A percentile compares a stretch with the other conserved stretches of the same genome.
phyloP scores from a whole-genome alignment of 2,888 invertebrate genomes.

The Athalia circularis region DNA sequence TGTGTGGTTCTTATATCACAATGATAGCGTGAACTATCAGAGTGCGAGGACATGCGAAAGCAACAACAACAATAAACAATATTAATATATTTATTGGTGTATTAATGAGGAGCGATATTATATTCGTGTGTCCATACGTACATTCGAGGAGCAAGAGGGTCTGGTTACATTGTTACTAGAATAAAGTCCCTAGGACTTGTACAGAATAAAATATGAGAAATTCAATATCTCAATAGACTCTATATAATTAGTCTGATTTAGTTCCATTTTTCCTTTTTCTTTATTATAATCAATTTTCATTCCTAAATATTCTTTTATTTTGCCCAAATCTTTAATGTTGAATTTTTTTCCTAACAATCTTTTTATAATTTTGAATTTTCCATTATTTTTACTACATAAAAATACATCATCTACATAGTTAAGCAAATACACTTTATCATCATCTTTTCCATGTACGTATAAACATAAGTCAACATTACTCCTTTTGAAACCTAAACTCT shows the following conservation, averaged over 20 bases:
- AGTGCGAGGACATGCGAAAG: no score
- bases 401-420: constrained; percentile 52
- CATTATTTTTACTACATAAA: constrained; percentile 59
- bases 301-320: constrained; percentile 63
- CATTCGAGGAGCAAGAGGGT: no score
- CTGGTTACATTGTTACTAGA: no score
- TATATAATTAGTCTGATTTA: constrained; percentile 59
- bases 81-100: no score
- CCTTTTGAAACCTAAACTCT: constrained; percentile 12
- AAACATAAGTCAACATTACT: constrained; percentile 13
- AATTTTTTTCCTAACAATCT: neutral
- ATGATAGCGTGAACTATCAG: no score
- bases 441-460: constrained; percentile 20
- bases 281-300: constrained; percentile 63
- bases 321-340: constrained; percentile 11
- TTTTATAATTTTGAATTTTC: constrained; percentile 56
- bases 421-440: constrained; percentile 12
- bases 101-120: no score
- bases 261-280: constrained; percentile 53
- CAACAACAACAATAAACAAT: no score
- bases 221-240: no score
- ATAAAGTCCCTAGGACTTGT: no score
- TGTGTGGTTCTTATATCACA: no score
- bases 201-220: no score
- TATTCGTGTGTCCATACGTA: no score